phyloP scores from a whole-genome alignment of 2,113 vertebrate genomes.

The Atractosteus spatula region DNA sequence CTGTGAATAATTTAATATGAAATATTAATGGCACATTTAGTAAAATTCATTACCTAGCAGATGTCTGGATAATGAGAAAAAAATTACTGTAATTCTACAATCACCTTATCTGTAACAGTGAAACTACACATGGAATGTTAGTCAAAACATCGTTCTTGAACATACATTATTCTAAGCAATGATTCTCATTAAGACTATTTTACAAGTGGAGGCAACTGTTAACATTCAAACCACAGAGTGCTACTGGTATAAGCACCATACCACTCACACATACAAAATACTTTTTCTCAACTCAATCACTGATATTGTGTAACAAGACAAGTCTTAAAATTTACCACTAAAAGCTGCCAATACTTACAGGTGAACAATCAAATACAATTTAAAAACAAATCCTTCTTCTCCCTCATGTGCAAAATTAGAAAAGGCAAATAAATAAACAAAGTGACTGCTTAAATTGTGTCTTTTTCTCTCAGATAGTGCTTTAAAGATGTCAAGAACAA shows the following conservation, averaged over 20 bases:
- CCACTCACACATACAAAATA: conserved; percentile 63
- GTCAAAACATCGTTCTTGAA: conserved; percentile 62
- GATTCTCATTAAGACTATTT: conserved; percentile 77
- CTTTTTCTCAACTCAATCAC: conserved; percentile 72
- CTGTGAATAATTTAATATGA: conserved; percentile 43
- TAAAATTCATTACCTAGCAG: conserved; percentile 79
- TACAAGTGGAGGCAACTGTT: conserved; percentile 78
- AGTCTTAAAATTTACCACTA: conserved; percentile 78
- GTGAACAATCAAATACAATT: conserved; percentile 60
- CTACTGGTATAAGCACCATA: conserved; percentile 71
- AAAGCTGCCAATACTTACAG: conserved; percentile 82
- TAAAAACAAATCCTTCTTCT: conserved; percentile 67
- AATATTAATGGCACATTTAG: conserved; percentile 85
- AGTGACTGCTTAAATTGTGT: conserved; percentile 52
- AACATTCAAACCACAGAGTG: conserved; percentile 85
- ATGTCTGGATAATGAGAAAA: conserved; percentile 81
- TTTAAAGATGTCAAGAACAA: conserved; percentile 61
- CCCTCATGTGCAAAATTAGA: conserved; percentile 89
- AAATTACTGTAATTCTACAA: conserved; percentile 80
- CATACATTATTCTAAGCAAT: conserved; percentile 69
- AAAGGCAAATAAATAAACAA: conserved; percentile 78
- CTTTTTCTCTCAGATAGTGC: conserved; percentile 72
- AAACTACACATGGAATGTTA: conserved; percentile 90
- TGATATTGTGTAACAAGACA: conserved; percentile 72
- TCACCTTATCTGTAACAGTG: conserved; percentile 86